Conservation (phyloP, 2,797 vertebrate species). For the Hapalemur alaotrensis region DNA sequence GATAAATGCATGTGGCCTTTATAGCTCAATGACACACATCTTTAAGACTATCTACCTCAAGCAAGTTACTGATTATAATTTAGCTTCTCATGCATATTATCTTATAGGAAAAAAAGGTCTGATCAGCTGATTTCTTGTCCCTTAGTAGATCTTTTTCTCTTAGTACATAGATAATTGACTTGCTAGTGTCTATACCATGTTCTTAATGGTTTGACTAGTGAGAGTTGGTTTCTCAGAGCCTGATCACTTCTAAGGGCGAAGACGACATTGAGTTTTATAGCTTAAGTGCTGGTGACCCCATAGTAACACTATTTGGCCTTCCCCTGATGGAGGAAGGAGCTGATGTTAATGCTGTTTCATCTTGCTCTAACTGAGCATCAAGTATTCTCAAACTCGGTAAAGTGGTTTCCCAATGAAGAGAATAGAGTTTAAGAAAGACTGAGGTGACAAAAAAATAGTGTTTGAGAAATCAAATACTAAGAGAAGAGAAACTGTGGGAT, state of each 20-base stretch:
- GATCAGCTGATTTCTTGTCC: not conserved
- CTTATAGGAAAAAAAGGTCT: not conserved
- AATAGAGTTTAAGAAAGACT: not conserved
- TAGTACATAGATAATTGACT: not conserved
- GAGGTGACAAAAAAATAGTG: not conserved
- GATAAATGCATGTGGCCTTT: not conserved
- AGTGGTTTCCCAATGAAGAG: not conserved
- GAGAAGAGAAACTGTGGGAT: not conserved
- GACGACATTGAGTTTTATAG: not conserved
- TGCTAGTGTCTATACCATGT: not conserved
- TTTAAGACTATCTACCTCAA: not conserved
- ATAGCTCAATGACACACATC: not conserved
- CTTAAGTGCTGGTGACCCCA: not conserved
- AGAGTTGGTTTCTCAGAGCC: not conserved
- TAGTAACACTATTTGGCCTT: not conserved
- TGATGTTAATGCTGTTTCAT: not conserved
- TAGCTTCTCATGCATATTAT: not conserved
- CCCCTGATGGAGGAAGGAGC: not conserved
- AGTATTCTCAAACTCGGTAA: not conserved
- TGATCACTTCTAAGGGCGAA: not conserved
- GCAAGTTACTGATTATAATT: not conserved
- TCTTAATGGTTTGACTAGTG: not conserved
- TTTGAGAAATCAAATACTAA: not conserved
- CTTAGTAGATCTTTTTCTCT: not conserved
- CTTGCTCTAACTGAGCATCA: not conserved